Percentiles rank a stretch among this genome's conserved stretches.
phyloP scores from a whole-genome alignment of 92 coral and sea anemone genomes.

The Porites evermanni region DNA sequence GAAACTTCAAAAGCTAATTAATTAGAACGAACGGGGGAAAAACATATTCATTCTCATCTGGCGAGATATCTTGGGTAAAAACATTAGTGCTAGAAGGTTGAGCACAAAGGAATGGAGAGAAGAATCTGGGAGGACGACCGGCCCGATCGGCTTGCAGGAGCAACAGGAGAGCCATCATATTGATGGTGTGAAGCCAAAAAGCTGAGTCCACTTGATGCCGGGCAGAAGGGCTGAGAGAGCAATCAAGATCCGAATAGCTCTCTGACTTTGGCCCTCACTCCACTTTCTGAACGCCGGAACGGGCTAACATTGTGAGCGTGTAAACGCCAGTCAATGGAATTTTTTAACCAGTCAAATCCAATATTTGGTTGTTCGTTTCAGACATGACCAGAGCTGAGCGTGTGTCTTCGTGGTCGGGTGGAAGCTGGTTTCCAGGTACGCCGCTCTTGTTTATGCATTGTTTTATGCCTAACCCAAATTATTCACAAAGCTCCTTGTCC shows the following conservation, averaged over 20 bases:
- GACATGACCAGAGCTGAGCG: slow-evolving; percentile 30
- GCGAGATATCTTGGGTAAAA: slow-evolving; percentile 48
- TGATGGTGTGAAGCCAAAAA: slow-evolving; percentile 70
- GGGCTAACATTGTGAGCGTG: no score
- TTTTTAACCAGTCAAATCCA: no score
- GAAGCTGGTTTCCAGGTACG: slow-evolving; percentile 44
- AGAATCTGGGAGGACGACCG: slow-evolving; percentile 57
- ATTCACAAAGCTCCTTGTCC: not conserved
- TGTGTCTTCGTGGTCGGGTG: not conserved
- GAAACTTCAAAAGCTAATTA: slow-evolving; percentile 52
- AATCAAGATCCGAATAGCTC: slow-evolving; percentile 62
- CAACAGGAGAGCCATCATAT: slow-evolving; percentile 69
- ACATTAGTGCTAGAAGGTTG: slow-evolving; percentile 48
- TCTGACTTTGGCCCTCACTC: no score
- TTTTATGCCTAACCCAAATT: not conserved
- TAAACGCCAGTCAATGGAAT: no score
- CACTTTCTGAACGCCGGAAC: no score
- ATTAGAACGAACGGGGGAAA: slow-evolving; percentile 64
- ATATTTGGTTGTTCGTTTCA: not conserved
- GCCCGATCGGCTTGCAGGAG: slow-evolving; percentile 37
- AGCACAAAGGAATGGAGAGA: slow-evolving; percentile 44
- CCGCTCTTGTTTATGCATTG: not conserved
- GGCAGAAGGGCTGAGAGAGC: slow-evolving; percentile 33
- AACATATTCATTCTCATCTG: slow-evolving; percentile 50
- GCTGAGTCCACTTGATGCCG: slow-evolving; percentile 53